phyloP scores from a whole-genome alignment of 2,797 vertebrate genomes.

The Heliangelus exortis region DNA sequence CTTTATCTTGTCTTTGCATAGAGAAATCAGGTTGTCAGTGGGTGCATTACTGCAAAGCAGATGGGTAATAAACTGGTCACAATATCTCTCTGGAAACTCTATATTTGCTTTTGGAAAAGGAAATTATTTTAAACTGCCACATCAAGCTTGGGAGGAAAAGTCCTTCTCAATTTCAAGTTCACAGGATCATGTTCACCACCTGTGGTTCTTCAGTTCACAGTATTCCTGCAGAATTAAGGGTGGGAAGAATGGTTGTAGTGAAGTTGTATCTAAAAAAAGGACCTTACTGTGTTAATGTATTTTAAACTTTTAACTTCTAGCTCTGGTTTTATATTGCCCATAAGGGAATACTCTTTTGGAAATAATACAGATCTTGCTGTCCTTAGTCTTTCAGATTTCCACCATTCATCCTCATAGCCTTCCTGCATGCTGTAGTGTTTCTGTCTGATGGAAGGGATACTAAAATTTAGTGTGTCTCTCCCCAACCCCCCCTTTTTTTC shows the following conservation, averaged over 20 bases:
- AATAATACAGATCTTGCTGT: conserved; percentile 37
- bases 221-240: neutral
- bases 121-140: neutral
- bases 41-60: neutral
- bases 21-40: neutral
- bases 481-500: too few species aligned
- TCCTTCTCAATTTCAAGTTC: neutral
- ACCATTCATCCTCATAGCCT: neutral
- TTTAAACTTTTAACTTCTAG: conserved; percentile 34
- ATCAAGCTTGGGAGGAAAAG: neutral
- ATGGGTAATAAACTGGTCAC: neutral
- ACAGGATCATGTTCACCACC: neutral
- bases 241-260: neutral
- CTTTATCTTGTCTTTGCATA: neutral
- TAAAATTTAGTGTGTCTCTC: neutral
- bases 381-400: neutral
- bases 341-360: conserved; percentile 5
- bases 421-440: neutral
- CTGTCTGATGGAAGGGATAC: neutral
- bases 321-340: conserved; percentile 9
- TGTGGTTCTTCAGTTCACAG: neutral
- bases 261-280: neutral
- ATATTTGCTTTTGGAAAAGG: neutral
- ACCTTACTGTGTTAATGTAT: neutral
- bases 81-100: neutral